phyloP scores from a whole-genome alignment of 2,888 invertebrate species.

The Branchipolynoe longqiensis region DNA sequence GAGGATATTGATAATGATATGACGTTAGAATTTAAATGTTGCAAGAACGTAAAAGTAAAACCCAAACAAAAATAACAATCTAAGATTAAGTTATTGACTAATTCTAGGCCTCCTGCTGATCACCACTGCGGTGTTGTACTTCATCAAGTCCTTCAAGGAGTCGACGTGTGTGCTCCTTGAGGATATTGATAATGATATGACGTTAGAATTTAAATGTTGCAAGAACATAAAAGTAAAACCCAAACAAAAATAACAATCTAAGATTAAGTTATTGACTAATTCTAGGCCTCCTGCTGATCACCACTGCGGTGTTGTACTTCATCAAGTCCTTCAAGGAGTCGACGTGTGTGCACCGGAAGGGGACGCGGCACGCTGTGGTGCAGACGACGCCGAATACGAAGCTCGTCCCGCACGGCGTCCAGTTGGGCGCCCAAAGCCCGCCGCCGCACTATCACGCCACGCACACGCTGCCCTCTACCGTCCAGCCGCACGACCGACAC shows the following conservation, averaged over 20 bases:
- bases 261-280: no score
- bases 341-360: background rate
- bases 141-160: slow-evolving; percentile 48
- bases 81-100: no score
- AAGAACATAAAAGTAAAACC: no score
- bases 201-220: no score
- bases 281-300: slow-evolving; percentile 12
- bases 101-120: slow-evolving; percentile 20
- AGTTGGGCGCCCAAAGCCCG: background rate
- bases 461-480: background rate
- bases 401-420: slow-evolving; percentile 21
- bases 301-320: slow-evolving; percentile 12
- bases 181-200: no score
- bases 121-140: background rate
- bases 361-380: background rate
- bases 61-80: no score
- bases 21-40: no score
- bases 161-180: slow-evolving; percentile 9
- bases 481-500: slow-evolving; percentile 3
- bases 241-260: no score
- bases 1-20: no score
- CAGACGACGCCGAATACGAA: slow-evolving; percentile 36
- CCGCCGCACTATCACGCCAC: slow-evolving; percentile 2
- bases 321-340: slow-evolving; percentile 50
- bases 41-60: no score